Base-by-base conservation (phyloP, 2,888 invertebrate species). In the Spisula subtruncata region DNA sequence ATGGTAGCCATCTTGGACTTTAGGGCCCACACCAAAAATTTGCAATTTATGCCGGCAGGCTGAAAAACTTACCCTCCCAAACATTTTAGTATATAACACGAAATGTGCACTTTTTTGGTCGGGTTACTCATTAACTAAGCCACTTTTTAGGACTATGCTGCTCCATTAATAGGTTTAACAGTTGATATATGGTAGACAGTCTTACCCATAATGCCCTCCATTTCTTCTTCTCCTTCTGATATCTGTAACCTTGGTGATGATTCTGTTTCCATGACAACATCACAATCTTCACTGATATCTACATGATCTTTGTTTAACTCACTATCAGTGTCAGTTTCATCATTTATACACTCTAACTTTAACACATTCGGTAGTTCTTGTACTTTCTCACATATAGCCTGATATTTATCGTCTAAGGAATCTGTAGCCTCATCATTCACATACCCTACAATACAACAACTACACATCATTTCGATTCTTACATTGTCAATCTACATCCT, bases 341-440 rank as follows among this genome's bases (percentile, higher is more conserved):
- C 89, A 29, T 32, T 85, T 12, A 88, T 81, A 5, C 86, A 75
- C 25, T 89, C 90, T 56, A 87, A 20, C 1, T 87, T 88, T 48
- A 90, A 79, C 46, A 91, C 60, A 32, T 88, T 84, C 51, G 91
- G 92, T 66, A 94, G 86, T 66, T 92, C 91, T 85, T 90, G 90
- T 32, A 92, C 88, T 90, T 94, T 94, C 56, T 93, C 89, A 84
- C 91, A 84, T 46, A 94, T 92, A 20, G 88, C 85, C 56, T 88
- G 85, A 25, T 90, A 86, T 80, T 89, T 91, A 16, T 89, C 85
- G 35, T 92, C 92, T 14, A 89, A 81, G 32, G 83, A 80, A 18
- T 75, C 66, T 41, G 41, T 54, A 71, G 51, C 0, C n/a, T 87
- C 82, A 46, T 8, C 48, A 5, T 46, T 25, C 48, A 51, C 46